Conservation (phyloP, 1,140 invertebrate species). For the Ceratina australensis region DNA sequence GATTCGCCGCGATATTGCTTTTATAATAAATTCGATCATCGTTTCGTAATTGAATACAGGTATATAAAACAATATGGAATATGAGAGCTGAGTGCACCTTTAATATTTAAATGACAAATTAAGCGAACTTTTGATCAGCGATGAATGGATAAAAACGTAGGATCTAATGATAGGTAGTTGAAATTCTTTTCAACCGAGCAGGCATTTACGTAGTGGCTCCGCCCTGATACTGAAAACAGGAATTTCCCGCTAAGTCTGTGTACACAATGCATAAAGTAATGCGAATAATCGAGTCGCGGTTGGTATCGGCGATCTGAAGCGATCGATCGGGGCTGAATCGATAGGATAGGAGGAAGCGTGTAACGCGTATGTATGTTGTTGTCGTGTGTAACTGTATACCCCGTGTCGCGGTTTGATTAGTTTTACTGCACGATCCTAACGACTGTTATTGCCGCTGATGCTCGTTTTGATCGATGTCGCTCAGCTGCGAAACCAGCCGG, state of each 20-base stretch:
- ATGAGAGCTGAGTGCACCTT: too few species aligned
- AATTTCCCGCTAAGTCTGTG: background rate
- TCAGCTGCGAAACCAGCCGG: background rate
- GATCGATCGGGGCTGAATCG: background rate
- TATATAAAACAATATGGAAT: too few species aligned
- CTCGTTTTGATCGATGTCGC: slow-evolving; percentile 36
- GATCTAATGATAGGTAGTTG: too few species aligned
- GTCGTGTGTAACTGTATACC: slow-evolving; percentile 14
- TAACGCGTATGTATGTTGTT: too few species aligned
- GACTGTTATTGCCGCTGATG: slow-evolving; percentile 31
- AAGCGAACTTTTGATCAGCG: too few species aligned
- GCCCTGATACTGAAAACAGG: background rate
- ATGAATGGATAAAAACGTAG: too few species aligned
- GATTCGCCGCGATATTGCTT: too few species aligned
- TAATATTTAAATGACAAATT: too few species aligned
- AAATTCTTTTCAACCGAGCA: background rate
- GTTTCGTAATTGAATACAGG: too few species aligned
- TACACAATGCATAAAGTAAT: background rate
- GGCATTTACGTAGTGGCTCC: background rate
- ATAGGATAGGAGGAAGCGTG: too few species aligned
- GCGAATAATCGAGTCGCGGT: background rate
- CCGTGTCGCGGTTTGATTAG: slow-evolving; percentile 29
- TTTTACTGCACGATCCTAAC: slow-evolving; percentile 28
- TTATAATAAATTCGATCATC: too few species aligned
- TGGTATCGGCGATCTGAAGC: background rate